A percentile compares a stretch with the other conserved stretches of the same genome.
phyloP scores from a whole-genome alignment of 2,113 vertebrate species.

The Spizaetus ornatus region DNA sequence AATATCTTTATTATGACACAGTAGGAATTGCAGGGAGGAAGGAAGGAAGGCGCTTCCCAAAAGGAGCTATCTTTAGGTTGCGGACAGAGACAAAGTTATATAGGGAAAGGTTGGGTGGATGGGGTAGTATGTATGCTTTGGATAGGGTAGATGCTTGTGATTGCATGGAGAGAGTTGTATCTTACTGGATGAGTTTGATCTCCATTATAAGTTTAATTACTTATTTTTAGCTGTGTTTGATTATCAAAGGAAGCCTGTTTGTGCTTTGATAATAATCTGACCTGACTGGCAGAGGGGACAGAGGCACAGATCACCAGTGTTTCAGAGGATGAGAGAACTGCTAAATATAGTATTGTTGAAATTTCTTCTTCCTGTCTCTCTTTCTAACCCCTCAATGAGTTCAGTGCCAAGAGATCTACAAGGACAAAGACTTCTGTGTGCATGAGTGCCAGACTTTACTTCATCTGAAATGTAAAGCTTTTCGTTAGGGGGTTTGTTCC shows the following conservation, averaged over 20 bases:
- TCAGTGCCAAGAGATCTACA: neutral
- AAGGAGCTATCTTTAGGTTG: neutral
- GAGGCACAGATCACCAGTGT: neutral
- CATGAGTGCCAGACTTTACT: neutral
- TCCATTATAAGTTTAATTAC: neutral
- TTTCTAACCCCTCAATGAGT: neutral
- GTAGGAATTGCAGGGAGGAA: neutral
- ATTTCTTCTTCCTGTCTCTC: neutral
- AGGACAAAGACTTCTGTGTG: neutral
- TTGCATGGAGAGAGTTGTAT: neutral
- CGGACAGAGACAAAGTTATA: neutral
- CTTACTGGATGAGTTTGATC: neutral
- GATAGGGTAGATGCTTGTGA: neutral
- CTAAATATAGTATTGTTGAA: neutral
- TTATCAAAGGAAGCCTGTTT: neutral
- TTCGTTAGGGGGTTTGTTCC: neutral
- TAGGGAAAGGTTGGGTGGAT: neutral
- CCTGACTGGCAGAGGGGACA: neutral
- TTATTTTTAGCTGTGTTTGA: neutral
- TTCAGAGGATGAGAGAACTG: neutral
- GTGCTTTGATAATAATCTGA: neutral
- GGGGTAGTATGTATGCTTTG: neutral
- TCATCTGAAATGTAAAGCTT: neutral
- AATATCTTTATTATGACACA: neutral
- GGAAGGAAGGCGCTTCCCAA: neutral